Conservation (phyloP, 2,888 invertebrate genomes). For the Piscicola geometra region DNA sequence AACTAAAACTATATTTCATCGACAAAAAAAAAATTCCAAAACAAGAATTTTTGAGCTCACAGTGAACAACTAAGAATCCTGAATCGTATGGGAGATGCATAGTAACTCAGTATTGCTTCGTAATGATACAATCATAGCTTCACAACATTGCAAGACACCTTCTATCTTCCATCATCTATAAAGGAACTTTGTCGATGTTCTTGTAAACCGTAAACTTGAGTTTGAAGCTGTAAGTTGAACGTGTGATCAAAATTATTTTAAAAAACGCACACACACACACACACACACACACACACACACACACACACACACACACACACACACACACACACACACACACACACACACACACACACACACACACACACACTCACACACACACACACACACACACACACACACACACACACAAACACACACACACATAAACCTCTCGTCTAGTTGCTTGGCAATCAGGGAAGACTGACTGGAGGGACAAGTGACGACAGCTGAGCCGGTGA, state of each 20-base stretch:
- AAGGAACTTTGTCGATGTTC: neutral
- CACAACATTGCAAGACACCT: no score
- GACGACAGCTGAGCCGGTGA: neutral
- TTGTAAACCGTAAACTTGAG: neutral
- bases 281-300: neutral
- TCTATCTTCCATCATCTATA: no score
- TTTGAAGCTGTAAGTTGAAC: neutral
- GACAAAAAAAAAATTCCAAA: no score
- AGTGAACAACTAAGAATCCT: no score
- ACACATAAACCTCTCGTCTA: neutral
- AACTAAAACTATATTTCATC: no score
- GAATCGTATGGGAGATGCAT: no score
- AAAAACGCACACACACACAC: neutral
- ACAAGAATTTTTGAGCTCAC: no score
- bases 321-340: conserved; percentile 6
- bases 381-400: neutral
- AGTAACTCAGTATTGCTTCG: no score
- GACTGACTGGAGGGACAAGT: neutral
- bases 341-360: conserved; percentile 3
- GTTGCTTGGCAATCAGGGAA: neutral
- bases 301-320: neutral
- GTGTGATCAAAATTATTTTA: no score
- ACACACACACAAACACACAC: neutral
- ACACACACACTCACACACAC: neutral
- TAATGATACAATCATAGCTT: no score